Evolutionary conservation across 1,140 invertebrate genomes (phyloP).

Genomic region (Leptestheria dahalacensis): DNA sequence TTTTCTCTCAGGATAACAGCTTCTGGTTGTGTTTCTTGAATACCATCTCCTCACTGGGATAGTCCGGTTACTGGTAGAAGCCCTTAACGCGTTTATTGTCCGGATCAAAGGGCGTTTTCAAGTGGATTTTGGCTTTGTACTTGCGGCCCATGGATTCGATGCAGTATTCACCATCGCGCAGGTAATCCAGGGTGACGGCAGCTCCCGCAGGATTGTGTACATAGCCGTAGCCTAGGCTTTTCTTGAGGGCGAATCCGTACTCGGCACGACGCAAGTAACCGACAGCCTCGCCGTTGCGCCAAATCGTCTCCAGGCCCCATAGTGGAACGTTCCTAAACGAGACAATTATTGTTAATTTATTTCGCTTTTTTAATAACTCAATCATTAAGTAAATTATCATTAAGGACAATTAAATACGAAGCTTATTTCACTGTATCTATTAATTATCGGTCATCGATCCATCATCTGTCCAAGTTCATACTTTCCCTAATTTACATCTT

Average conservation of each 20-base stretch:
- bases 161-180: conserved; percentile 54
- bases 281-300: conserved; percentile 53
- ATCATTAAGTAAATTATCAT: too few relatives aligned
- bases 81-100: conserved; percentile 40
- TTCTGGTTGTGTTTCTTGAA: not conserved
- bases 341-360: not conserved
- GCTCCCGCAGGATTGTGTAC: conserved; percentile 36
- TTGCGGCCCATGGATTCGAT: conserved; percentile 60
- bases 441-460: too few relatives aligned
- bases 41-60: too few relatives aligned
- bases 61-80: conserved; percentile 20
- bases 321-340: conserved; percentile 42
- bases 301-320: conserved; percentile 69
- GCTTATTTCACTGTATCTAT: too few relatives aligned
- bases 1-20: not conserved
- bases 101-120: conserved; percentile 65
- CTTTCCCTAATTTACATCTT: not conserved
- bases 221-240: conserved; percentile 50
- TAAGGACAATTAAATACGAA: too few relatives aligned
- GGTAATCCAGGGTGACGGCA: conserved; percentile 44
- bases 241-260: conserved; percentile 53
- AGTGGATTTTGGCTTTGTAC: conserved; percentile 48
- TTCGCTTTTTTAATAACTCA: too few relatives aligned
- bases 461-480: too few relatives aligned
- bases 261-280: conserved; percentile 66